These are phyloP conservation scores for Hippotragus niger DNA, from an alignment of 2,113 vertebrate genomes.

Conservation along the genomic window DNA sequence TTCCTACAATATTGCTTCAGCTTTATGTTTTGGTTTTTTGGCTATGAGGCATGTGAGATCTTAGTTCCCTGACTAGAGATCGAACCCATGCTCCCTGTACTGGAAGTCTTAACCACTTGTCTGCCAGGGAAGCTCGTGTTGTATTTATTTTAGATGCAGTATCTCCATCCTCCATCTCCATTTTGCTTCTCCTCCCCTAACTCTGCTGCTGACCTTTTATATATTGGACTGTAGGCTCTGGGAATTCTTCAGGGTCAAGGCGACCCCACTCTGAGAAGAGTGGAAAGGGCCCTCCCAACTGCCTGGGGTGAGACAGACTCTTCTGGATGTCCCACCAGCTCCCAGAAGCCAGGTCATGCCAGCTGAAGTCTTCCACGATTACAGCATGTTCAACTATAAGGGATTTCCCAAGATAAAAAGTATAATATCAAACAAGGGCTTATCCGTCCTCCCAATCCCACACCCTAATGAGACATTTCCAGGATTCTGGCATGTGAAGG, in stretches of 20 bases:
- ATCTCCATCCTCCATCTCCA: neutral
- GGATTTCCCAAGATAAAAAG: neutral
- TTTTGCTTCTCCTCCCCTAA: neutral
- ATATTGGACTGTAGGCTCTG: neutral
- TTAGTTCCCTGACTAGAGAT: neutral
- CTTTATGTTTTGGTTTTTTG: neutral
- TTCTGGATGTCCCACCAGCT: slow-evolving; percentile 40
- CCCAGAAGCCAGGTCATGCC: neutral
- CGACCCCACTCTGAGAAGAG: slow-evolving; percentile 51
- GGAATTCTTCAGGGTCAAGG: slow-evolving; percentile 37
- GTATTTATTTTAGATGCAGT: neutral
- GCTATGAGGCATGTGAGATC: neutral
- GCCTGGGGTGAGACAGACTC: neutral
- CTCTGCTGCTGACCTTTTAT: neutral
- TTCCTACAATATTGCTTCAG: neutral
- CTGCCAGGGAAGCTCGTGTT: neutral
- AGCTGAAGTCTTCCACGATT: neutral
- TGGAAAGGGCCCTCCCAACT: neutral
- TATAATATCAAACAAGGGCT: neutral
- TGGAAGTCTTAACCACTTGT: neutral
- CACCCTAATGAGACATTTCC: neutral
- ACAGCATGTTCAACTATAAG: slow-evolving; percentile 9
- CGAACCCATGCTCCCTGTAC: neutral
- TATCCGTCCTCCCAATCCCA: neutral
- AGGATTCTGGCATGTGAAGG: neutral